Base-by-base conservation (phyloP, 2,113 vertebrate species). In the Myiopsitta monachus region DNA sequence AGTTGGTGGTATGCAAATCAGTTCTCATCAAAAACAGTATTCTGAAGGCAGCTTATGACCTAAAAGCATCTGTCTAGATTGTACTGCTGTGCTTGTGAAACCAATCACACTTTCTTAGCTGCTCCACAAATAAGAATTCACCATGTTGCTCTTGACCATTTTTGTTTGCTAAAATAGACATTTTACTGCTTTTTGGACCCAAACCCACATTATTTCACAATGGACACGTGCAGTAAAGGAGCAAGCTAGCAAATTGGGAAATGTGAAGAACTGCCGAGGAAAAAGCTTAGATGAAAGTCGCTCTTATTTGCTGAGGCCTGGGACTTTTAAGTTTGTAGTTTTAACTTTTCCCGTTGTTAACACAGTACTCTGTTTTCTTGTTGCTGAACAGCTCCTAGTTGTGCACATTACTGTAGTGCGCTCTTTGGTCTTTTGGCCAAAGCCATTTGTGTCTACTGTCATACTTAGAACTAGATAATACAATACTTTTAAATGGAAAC, bases 1-100 rank as follows among this genome's bases (percentile, higher is more conserved):
- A 66, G 24, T 66, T 81, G 43, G 82, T 94, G 61, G 59, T 89
- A 87, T 85, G 78, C 84, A 97, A 88, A 95, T 95, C 70, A 70
- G 7, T 83, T 91, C 59, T 92, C 78, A 91, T 96, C 59, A 74
- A 66, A 95, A 95, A 47, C n/a, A 52, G 81, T 91, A 38, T 94
- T 93, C 93, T 76, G 54, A 94, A 95, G 93, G 81, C 84, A 94
- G 38, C 44, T 87, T 94, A 44, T 54, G 78, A 87, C 31, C 78
- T 89, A 41, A 91, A 95, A 87, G 57, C 66, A 83, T 92, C 87
- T 83, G 24, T 95, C 62, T 92, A 52, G 55, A 85, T 94, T 69
- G 31, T 89, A 89, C 22, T 76, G 49, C 62, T 89, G 52, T 68
- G 67, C 93, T 89, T 76, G 27, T 73, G 87, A 91, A 95, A 66